Evolutionary conservation across 2,888 invertebrate genomes (phyloP).

Genomic region (Lasioglossum vierecki): DNA sequence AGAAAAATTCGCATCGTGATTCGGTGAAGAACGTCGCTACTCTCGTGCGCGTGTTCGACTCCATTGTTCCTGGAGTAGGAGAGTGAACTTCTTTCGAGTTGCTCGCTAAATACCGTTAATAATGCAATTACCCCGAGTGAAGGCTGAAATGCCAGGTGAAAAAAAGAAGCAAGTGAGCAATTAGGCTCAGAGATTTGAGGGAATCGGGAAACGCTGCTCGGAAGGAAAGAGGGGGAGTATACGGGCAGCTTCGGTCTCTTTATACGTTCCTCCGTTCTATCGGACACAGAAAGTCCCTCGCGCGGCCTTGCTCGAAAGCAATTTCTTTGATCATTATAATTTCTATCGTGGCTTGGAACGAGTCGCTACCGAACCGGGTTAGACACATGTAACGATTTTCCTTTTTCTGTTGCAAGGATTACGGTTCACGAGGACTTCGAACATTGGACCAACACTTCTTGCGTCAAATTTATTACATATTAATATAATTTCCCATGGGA

Average conservation of each 20-base stretch:
- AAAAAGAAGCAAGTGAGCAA: slow-evolving; percentile 11
- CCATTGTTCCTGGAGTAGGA: slow-evolving; percentile 15
- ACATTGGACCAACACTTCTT: not conserved
- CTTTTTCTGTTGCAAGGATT: not conserved
- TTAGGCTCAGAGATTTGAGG: slow-evolving; percentile 17
- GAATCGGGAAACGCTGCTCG: not conserved
- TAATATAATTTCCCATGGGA: not conserved
- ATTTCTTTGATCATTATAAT: slow-evolving; percentile 25
- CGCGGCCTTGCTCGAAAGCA: slow-evolving; percentile 10
- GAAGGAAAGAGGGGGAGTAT: not conserved
- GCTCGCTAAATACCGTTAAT: slow-evolving; percentile 38
- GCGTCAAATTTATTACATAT: not conserved
- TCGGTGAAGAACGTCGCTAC: not conserved
- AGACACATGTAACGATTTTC: not conserved
- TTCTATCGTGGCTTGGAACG: not conserved
- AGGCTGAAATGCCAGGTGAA: slow-evolving; percentile 10
- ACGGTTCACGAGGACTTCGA: not conserved
- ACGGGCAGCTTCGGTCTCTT: not conserved
- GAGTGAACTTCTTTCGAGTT: slow-evolving; percentile 13
- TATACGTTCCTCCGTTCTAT: not conserved
- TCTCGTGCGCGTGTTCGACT: not conserved
- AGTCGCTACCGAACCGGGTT: not conserved
- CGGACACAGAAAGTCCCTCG: not conserved
- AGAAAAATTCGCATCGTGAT: not conserved
- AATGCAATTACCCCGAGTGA: slow-evolving; percentile 28